Evolutionary conservation across 2,113 vertebrate species (phyloP).

Genomic region (Puma concolor): DNA sequence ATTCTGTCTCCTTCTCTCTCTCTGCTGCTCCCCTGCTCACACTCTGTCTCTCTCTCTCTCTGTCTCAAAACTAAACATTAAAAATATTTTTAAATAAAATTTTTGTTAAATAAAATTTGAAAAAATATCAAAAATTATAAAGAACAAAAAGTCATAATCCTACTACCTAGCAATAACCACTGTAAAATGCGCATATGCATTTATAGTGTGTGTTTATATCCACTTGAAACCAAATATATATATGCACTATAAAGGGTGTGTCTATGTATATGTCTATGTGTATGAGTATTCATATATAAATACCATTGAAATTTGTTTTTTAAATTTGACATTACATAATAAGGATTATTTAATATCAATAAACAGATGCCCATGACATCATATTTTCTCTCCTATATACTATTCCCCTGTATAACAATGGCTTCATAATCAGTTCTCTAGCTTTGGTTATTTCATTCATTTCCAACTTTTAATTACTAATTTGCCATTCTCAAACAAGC

Average conservation of each 20-base stretch:
- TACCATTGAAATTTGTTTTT: not conserved
- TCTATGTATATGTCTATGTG: not conserved
- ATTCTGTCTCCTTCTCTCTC: no score
- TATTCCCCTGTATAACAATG: not conserved
- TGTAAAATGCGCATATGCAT: not conserved
- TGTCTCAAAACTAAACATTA: no score
- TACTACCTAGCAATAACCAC: not conserved
- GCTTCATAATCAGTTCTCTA: not conserved
- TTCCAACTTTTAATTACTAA: not conserved
- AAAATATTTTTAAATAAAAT: not conserved
- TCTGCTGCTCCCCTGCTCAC: no score
- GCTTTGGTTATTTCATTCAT: not conserved
- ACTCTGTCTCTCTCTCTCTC: no score
- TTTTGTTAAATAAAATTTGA: not conserved
- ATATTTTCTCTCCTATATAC: not conserved
- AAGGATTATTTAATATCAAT: not conserved
- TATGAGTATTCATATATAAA: not conserved
- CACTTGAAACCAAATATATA: not conserved
- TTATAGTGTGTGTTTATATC: not conserved
- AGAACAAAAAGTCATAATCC: not conserved
- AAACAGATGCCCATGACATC: not conserved
- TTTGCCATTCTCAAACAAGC: not conserved
- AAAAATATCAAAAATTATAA: not conserved
- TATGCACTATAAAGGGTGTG: not conserved
- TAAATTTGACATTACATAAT: not conserved